phyloP scores from a whole-genome alignment of 2,797 vertebrate genomes.

The Simalia tracyae region DNA sequence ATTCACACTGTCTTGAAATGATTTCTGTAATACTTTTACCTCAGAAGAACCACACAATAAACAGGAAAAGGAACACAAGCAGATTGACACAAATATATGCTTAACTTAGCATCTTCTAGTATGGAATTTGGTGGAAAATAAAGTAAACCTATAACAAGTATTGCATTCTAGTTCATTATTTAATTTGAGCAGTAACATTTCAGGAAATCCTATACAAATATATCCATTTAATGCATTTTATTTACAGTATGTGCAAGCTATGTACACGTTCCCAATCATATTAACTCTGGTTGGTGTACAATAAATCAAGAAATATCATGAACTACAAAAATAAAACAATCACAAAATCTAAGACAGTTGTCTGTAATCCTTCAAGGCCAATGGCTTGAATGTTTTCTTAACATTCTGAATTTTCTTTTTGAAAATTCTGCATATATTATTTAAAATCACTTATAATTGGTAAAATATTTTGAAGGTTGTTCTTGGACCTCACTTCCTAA shows the following conservation, averaged over 20 bases:
- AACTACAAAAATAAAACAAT: neutral
- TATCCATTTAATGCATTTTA: neutral
- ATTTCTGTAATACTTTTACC: neutral
- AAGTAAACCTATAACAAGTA: neutral
- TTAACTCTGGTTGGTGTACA: neutral
- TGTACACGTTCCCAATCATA: neutral
- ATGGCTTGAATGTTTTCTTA: no score
- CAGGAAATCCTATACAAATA: neutral
- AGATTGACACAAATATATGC: neutral
- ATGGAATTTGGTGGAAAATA: neutral
- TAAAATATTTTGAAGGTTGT: constrained; percentile 14
- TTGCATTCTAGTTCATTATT: neutral
- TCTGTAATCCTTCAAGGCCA: neutral
- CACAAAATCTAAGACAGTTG: neutral
- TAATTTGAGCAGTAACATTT: constrained; percentile 2
- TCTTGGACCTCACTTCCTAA: neutral
- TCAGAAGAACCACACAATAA: neutral
- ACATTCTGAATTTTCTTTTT: neutral
- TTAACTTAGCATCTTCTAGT: neutral
- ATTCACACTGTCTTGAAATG: neutral
- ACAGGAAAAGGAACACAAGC: neutral
- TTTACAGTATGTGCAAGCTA: neutral
- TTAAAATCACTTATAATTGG: neutral
- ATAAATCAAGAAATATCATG: neutral
- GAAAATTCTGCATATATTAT: neutral